These are phyloP conservation scores for Chiloscyllium punctatum DNA, from an alignment of 2,797 vertebrate species.

Conservation along the genomic window DNA sequence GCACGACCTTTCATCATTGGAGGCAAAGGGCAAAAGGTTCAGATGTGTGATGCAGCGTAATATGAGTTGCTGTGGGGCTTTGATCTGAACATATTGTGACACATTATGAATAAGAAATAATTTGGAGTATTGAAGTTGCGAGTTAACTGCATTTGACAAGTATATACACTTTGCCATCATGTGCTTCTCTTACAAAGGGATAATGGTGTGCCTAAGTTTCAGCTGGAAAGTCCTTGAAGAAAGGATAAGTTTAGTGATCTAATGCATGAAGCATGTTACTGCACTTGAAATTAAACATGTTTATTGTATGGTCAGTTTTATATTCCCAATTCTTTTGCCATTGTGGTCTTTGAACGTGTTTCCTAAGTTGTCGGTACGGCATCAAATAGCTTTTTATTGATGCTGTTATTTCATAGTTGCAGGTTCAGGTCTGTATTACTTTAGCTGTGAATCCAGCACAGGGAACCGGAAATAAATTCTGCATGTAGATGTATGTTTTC, in stretches of 20 bases:
- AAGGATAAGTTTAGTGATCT: background rate
- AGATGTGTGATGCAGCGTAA: background rate
- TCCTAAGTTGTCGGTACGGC: background rate
- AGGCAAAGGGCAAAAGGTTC: background rate
- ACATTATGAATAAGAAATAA: constrained; percentile 13
- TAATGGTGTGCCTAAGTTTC: background rate
- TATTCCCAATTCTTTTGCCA: background rate
- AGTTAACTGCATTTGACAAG: background rate
- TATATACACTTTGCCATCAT: background rate
- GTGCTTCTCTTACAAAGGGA: background rate
- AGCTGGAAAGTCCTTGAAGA: background rate
- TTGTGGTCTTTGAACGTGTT: background rate
- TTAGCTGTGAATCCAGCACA: background rate
- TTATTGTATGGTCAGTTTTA: background rate
- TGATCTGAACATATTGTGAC: background rate
- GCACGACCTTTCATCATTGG: too few species aligned
- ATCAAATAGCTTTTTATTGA: background rate
- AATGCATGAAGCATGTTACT: background rate
- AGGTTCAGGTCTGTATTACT: background rate
- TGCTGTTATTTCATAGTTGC: background rate
- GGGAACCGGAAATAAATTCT: background rate
- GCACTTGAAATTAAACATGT: background rate
- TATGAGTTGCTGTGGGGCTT: background rate
- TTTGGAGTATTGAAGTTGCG: background rate
- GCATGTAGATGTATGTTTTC: too few species aligned